These are phyloP conservation scores for Lamellibrachia columna DNA, from an alignment of 2,888 invertebrate genomes.

Conservation along the genomic window DNA sequence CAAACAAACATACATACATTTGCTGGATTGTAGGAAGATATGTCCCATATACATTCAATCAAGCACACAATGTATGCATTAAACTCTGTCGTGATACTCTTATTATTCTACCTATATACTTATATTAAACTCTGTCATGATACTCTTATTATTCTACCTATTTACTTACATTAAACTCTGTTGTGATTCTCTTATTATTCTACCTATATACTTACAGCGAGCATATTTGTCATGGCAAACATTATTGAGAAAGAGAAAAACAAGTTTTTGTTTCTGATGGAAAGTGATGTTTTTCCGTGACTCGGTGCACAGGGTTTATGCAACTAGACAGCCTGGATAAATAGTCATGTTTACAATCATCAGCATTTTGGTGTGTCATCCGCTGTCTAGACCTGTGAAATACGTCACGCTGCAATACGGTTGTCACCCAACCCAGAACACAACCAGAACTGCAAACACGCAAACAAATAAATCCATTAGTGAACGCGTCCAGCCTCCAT, in stretches of 20 bases:
- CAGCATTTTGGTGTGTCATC: neutral
- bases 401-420: neutral
- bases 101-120: no score
- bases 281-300: neutral
- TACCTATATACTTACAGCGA: neutral
- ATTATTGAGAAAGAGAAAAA: neutral
- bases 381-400: neutral
- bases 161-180: neutral
- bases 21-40: no score
- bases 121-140: no score
- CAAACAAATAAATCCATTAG: neutral
- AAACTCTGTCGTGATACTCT: no score
- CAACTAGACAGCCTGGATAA: neutral
- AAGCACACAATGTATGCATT: no score
- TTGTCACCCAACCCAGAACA: neutral
- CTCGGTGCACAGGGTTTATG: neutral
- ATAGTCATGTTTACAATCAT: neutral
- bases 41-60: no score
- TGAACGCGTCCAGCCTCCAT: neutral
- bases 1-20: no score
- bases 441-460: neutral
- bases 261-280: neutral
- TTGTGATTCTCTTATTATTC: neutral
- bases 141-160: neutral
- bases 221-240: neutral